Base-by-base conservation (phyloP, 2,797 vertebrate genomes). In the Serranus cabrilla region DNA sequence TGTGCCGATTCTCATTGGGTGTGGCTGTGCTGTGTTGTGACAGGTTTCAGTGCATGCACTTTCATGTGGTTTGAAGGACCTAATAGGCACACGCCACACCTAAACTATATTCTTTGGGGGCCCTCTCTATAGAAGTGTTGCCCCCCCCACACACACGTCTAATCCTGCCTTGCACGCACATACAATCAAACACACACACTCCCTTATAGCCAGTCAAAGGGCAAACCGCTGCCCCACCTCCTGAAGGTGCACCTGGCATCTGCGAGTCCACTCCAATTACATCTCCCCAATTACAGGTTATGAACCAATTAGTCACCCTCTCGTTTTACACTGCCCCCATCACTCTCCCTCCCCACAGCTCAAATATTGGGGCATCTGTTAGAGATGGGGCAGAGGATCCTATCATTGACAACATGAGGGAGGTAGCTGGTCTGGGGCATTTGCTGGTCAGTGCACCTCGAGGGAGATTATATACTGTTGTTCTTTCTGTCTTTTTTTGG, bases 301-400 rank as follows among this genome's bases (percentile, higher is more conserved):
- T 88, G 94, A 78, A 86, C 95, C 96, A 96, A 96, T 97, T 96
- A 94, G 93, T 71, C 71, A 66, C 81, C 91, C 93, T 95, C 94
- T 96, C 93, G 18, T 94, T 95, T 96, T 96, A 94, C 95, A 85
- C 75, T 84, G 91, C 67, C 91, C 81, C 78, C 77, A 69, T 72
- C 77, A 68, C 87, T 82, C 79, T 76, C 86, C 80, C 79, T 81
- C 71, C 73, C 79, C 67, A 51, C 63, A 71, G 46, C 74, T 78
- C 52, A 85, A 86, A 90, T 64, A 84, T 83, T 86, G 85, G 87
- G 90, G 90, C 91, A 90, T 93, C 87, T 94, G 91, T 94, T 80
- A 65, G 82, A 78, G 68, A 81, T 76, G 73, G 78, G 85, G 60
- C 66, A 79, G 34, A 56, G 67, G 57, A 64, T 88, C 60, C 63